A percentile compares a stretch with the other conserved stretches of the same genome.
Evolutionary conservation across 2,888 invertebrate genomes (phyloP).

Genomic region (Drosophila subsilvestris): DNA sequence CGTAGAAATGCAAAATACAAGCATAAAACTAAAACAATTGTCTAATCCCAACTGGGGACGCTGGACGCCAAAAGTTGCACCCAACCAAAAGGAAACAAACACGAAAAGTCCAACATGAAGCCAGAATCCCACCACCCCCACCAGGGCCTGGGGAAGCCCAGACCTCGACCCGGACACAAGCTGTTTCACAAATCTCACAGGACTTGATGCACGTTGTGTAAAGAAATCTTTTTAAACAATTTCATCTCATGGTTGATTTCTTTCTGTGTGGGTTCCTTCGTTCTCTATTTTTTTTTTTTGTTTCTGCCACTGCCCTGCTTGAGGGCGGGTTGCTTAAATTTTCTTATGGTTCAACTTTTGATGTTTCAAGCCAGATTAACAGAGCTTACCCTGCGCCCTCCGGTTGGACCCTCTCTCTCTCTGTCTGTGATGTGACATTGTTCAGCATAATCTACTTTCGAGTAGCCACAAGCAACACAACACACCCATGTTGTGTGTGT

Average conservation of each 20-base stretch:
- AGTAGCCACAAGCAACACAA: slow-evolving; percentile 77
- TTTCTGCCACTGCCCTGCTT: slow-evolving; percentile 22
- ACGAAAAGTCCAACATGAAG: slow-evolving; percentile 13
- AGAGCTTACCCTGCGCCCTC: slow-evolving; percentile 28
- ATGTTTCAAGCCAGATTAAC: slow-evolving; percentile 67
- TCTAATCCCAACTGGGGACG: slow-evolving; percentile 54
- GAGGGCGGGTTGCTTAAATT: slow-evolving; percentile 59
- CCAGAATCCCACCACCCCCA: not conserved
- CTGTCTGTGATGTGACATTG: slow-evolving; percentile 57
- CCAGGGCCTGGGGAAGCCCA: not conserved
- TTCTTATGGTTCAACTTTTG: slow-evolving; percentile 71
- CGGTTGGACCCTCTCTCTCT: slow-evolving; percentile 40
- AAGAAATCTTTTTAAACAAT: slow-evolving; percentile 70
- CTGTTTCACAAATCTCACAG: slow-evolving; percentile 54
- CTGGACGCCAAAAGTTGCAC: slow-evolving; percentile 27
- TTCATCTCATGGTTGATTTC: slow-evolving; percentile 61
- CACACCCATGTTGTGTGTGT: slow-evolving; percentile 63
- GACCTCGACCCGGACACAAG: slow-evolving; percentile 36
- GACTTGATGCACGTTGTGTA: slow-evolving; percentile 53
- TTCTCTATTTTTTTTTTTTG: slow-evolving; percentile 33
- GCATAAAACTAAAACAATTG: slow-evolving; percentile 67
- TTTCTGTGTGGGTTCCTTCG: slow-evolving; percentile 25
- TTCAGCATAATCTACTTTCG: slow-evolving; percentile 67
- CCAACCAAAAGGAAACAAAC: slow-evolving; percentile 10
- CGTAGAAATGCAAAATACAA: slow-evolving; percentile 54